A percentile compares a stretch with the other conserved stretches of the same genome.
phyloP scores from a whole-genome alignment of 2,113 vertebrate genomes.

The Leucoraja erinaceus region DNA sequence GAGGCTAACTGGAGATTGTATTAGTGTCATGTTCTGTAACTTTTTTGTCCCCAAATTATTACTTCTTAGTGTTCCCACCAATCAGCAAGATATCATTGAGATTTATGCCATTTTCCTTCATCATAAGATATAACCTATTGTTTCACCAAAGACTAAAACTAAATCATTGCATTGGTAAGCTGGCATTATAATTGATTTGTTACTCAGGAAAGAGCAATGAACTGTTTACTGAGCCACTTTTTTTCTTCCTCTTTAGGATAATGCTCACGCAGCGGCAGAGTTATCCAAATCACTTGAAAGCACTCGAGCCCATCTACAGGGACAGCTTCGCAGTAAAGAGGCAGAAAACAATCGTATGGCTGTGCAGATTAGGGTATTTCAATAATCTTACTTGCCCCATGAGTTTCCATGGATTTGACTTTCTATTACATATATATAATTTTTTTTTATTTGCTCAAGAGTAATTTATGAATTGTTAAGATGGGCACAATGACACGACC shows the following conservation, averaged over 20 bases:
- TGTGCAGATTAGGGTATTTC: conserved; percentile 69
- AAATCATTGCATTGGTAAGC: background rate
- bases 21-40: background rate
- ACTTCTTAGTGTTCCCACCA: background rate
- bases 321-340: conserved; percentile 72
- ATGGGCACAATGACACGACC: background rate
- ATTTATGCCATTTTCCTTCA: background rate
- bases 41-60: background rate
- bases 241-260: conserved; percentile 57
- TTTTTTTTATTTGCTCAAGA: background rate
- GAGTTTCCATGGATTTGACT: background rate
- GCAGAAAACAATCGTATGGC: conserved; percentile 73
- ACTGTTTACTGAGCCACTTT: background rate
- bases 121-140: background rate
- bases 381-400: background rate
- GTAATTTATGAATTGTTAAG: background rate
- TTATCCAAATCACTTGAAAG: conserved; percentile 71
- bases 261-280: conserved; percentile 61
- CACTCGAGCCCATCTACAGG: conserved; percentile 71
- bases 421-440: background rate
- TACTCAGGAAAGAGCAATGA: background rate
- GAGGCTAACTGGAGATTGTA: background rate
- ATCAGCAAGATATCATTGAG: background rate
- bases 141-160: background rate
- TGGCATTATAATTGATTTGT: background rate